These are phyloP conservation scores for Unio pictorum DNA, from an alignment of 2,888 invertebrate genomes.

Conservation along the genomic window DNA sequence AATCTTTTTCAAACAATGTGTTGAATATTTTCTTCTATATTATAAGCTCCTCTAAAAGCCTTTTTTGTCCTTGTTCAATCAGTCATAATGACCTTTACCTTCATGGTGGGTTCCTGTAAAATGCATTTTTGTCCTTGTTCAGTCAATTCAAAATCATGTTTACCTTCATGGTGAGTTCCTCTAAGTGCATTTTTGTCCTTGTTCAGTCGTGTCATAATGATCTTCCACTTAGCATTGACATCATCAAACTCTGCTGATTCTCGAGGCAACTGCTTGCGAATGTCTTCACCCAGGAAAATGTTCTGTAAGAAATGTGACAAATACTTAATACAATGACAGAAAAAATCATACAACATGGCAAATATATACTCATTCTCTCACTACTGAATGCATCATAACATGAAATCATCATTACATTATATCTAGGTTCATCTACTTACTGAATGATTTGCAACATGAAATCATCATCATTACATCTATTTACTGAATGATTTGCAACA, in stretches of 20 bases:
- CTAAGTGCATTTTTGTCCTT: slow-evolving; percentile 71
- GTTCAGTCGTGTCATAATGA: slow-evolving; percentile 75
- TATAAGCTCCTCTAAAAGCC: slow-evolving; percentile 70
- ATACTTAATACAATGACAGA: background rate
- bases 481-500: too few species aligned
- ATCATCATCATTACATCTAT: slow-evolving; percentile 74
- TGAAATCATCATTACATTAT: slow-evolving; percentile 58
- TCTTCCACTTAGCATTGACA: slow-evolving; percentile 82
- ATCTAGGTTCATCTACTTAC: slow-evolving; percentile 81
- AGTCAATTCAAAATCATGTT: slow-evolving; percentile 75
- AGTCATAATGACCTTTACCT: slow-evolving; percentile 74
- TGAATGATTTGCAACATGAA: background rate
- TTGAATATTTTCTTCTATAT: slow-evolving; percentile 58
- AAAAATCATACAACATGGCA: background rate
- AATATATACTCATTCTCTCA: too few species aligned
- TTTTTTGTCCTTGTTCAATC: slow-evolving; percentile 69
- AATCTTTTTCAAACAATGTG: too few species aligned
- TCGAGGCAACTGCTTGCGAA: slow-evolving; percentile 84
- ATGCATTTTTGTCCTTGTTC: slow-evolving; percentile 70
- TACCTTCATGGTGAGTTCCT: slow-evolving; percentile 71
- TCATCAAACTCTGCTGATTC: slow-evolving; percentile 81
- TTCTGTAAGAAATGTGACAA: slow-evolving; percentile 74
- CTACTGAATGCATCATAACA: background rate
- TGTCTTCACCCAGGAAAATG: slow-evolving; percentile 90
- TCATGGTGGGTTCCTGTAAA: slow-evolving; percentile 60